Percentiles rank a stretch among this genome's conserved stretches.
These are phyloP conservation scores for Isoperla grammatica DNA, from an alignment of 2,888 invertebrate species.

Conservation along the genomic window DNA sequence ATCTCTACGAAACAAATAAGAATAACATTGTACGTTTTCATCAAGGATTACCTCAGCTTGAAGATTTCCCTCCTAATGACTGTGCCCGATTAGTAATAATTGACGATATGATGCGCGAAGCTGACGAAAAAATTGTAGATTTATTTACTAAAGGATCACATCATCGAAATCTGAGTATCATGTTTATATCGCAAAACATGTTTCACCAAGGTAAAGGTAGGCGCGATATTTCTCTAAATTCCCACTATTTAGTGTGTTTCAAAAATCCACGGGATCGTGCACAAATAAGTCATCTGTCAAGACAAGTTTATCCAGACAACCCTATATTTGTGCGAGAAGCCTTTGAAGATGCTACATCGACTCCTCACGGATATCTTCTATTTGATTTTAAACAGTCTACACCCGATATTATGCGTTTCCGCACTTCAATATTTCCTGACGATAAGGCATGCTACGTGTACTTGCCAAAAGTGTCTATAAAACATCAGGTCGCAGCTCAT, in stretches of 20 bases:
- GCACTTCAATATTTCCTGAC: constrained; percentile 8
- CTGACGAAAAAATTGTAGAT: neutral
- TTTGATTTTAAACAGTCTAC: constrained; percentile 31
- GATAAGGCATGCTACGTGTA: constrained; percentile 18
- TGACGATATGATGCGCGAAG: constrained; percentile 7
- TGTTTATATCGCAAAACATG: constrained; percentile 32
- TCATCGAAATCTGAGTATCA: constrained; percentile 16
- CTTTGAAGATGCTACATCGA: no score
- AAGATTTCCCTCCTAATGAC: neutral
- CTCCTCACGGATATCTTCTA: no score
- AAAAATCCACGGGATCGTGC: constrained; percentile 32
- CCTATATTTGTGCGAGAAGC: no score
- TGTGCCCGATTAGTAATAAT: neutral
- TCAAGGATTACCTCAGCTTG: neutral
- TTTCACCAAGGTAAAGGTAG: constrained; percentile 33
- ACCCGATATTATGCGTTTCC: constrained; percentile 11
- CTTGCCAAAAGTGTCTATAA: constrained; percentile 21
- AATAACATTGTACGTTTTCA: constrained; percentile 1
- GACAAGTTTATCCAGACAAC: constrained; percentile 31
- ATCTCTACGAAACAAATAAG: neutral
- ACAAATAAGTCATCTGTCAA: constrained; percentile 28
- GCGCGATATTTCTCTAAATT: constrained; percentile 32
- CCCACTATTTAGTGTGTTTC: constrained; percentile 33
- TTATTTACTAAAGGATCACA: constrained; percentile 11
- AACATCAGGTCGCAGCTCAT: constrained; percentile 21